phyloP scores from a whole-genome alignment of 2,888 invertebrate genomes.

The Lysandra coridon region DNA sequence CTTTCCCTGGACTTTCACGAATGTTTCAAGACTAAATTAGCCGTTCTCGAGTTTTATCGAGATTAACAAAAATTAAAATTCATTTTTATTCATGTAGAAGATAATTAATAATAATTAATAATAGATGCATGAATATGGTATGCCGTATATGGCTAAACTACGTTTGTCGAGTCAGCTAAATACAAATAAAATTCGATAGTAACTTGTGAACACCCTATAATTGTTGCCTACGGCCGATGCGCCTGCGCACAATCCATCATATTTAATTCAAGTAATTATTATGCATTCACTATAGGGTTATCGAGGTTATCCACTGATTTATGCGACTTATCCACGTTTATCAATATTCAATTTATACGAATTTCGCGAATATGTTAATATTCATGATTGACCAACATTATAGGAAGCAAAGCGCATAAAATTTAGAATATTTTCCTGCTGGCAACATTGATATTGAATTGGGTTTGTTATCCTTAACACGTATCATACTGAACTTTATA shows the following conservation, averaged over 20 bases:
- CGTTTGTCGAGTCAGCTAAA: not conserved
- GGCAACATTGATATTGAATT: not conserved
- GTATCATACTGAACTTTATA: not conserved
- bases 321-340: not conserved
- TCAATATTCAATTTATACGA: slow-evolving; percentile 9
- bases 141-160: too few species aligned
- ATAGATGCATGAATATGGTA: too few species aligned
- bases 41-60: too few species aligned
- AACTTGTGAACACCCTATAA: not conserved
- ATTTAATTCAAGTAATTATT: slow-evolving; percentile 9
- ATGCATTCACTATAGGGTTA: slow-evolving; percentile 15
- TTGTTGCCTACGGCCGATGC: not conserved
- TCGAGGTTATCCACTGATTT: not conserved
- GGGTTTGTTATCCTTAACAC: not conserved
- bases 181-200: not conserved
- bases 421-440: not conserved
- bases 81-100: too few species aligned
- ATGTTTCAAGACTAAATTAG: too few species aligned
- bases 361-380: slow-evolving; percentile 6
- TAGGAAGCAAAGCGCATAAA: slow-evolving; percentile 11
- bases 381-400: not conserved
- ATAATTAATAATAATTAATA: too few species aligned
- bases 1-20: too few species aligned
- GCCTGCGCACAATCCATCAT: slow-evolving; percentile 6
- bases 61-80: too few species aligned